These are phyloP conservation scores for Oreochromis grahami DNA, from an alignment of 2,797 vertebrate genomes.

Conservation along the genomic window DNA sequence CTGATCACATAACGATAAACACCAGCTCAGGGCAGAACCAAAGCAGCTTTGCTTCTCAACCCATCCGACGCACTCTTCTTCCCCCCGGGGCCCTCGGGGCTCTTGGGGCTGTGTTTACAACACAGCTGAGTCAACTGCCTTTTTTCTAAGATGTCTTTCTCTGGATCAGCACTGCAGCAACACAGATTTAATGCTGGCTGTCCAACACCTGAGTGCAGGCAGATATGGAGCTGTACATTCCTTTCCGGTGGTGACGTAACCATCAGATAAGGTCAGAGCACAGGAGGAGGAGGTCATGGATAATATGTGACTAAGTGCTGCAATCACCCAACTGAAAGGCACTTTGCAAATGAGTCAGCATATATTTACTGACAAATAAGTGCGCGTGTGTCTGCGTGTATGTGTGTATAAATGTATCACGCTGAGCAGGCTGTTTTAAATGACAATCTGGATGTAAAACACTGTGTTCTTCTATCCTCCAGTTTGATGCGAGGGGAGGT, in stretches of 20 bases:
- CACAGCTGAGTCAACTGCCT: slow-evolving; percentile 34
- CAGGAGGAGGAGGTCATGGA: slow-evolving; percentile 44
- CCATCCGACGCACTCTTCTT: slow-evolving; percentile 4
- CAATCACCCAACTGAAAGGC: slow-evolving; percentile 55
- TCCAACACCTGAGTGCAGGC: slow-evolving; percentile 24
- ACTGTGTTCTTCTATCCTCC: background rate
- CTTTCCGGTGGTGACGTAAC: slow-evolving; percentile 65
- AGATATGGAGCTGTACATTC: slow-evolving; percentile 53
- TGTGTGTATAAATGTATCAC: slow-evolving; percentile 4
- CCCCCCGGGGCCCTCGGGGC: slow-evolving; percentile 2
- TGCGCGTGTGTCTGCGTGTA: background rate
- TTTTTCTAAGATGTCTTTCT: slow-evolving; percentile 39
- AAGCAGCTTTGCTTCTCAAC: slow-evolving; percentile 11
- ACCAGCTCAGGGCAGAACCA: background rate
- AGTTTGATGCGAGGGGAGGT: slow-evolving; percentile 26
- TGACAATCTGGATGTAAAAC: slow-evolving; percentile 7
- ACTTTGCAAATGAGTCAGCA: slow-evolving; percentile 56
- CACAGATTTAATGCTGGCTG: slow-evolving; percentile 6
- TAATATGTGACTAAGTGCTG: slow-evolving; percentile 71
- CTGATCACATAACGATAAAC: slow-evolving; percentile 23
- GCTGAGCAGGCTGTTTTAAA: background rate
- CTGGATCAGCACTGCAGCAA: slow-evolving; percentile 34
- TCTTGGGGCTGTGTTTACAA: background rate
- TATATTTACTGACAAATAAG: slow-evolving; percentile 34
- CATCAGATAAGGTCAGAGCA: slow-evolving; percentile 60